Evolutionary conservation across 2,888 invertebrate species (phyloP), one percentile per base, ranked within the genome.

Genomic region (Melinaea marsaeus): DNA sequence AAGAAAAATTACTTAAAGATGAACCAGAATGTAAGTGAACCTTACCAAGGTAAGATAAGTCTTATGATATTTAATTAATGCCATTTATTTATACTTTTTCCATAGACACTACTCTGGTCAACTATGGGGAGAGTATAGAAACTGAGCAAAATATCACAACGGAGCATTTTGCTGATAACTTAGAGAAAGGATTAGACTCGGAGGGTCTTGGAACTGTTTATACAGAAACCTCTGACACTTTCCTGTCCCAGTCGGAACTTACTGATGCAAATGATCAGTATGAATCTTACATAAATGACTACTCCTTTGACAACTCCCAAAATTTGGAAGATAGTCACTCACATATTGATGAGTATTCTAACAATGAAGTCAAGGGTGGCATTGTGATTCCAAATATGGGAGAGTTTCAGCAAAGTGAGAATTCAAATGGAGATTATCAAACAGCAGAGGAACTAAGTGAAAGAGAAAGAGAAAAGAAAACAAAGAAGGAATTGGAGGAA

Each of bases 401-500:
- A 73, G 84, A 88, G 48, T 84, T 80, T 67, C 80, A 85, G 65
- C 85, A 85, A 67, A 79, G 74, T 74, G 86, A 89, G 45, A 68
- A 72, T 51, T 66, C 71, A 48, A 76, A 75, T 69, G 79, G 80
- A 79, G 86, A 86, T 68, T 79, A 81, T 74, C 83, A 84, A 65
- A 87, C 80, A 65, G 79, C 83, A 35, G 89, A 90, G 57, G 89
- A 91, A 68, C 82, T 90, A 78, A 90, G 82, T 81, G 90, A 92
- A 64, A 92, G 92, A 65, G 93, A 93, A 76, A 94, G 94, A 75
- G 95, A 95, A 76, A 92, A 92, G 60, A 95, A 94, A 84, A 94
- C 93, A 75, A 95, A 95, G 85, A 95, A 94, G 67, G 97, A 97
- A 84, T 80, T 97, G 9, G 97, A 98, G 83, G 97, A 98, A 81